Percentiles rank a stretch among this genome's conserved stretches.
Evolutionary conservation across 2,888 invertebrate genomes (phyloP).

Genomic region (Deroplatys truncata): DNA sequence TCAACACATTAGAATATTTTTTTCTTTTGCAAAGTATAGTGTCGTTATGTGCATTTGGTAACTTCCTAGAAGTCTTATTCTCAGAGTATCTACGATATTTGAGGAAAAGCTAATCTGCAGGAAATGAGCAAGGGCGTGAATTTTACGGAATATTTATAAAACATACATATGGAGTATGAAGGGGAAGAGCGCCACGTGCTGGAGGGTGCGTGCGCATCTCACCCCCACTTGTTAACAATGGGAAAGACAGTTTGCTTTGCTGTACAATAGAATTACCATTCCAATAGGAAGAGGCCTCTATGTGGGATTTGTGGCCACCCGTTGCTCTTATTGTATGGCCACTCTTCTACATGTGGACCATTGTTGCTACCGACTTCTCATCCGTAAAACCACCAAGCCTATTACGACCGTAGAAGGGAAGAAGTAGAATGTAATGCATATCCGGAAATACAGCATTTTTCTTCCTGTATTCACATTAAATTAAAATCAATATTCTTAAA

Average conservation of each 20-base stretch:
- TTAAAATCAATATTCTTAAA: no score
- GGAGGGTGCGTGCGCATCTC: background rate
- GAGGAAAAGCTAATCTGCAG: no score
- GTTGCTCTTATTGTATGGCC: background rate
- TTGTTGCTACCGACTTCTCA: background rate
- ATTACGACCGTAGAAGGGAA: background rate
- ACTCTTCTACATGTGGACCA: background rate
- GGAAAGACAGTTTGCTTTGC: background rate
- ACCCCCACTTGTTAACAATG: background rate
- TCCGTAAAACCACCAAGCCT: background rate
- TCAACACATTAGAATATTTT: no score
- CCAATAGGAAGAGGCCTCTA: background rate
- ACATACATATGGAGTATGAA: background rate
- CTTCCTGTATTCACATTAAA: background rate
- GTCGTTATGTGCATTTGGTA: no score
- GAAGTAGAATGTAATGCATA: background rate
- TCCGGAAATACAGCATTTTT: background rate
- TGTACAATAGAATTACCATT: background rate
- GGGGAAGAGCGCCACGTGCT: background rate
- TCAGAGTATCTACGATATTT: no score
- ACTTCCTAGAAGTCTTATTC: no score
- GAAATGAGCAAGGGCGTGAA: background rate
- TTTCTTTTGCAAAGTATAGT: no score
- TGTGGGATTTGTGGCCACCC: background rate
- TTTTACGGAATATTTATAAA: background rate